A percentile compares a stretch with the other conserved stretches of the same genome.
These are phyloP conservation scores for Ichneumoninae sp. DNA, from an alignment of 2,888 invertebrate genomes.

Conservation along the genomic window DNA sequence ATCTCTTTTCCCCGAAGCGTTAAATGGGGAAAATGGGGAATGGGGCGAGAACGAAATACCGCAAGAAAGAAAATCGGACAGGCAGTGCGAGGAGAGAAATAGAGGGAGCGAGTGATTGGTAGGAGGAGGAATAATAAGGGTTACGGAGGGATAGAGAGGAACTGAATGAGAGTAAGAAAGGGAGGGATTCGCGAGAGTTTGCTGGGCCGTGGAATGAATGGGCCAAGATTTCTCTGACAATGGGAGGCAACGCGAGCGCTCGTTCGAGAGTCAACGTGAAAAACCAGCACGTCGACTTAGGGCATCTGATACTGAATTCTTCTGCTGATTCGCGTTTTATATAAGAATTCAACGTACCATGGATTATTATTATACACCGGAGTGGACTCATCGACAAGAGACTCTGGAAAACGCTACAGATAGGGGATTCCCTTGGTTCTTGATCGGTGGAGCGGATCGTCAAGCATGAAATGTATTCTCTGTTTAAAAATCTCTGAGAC, in stretches of 20 bases:
- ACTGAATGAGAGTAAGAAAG: conserved; percentile 53
- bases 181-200: conserved; percentile 45
- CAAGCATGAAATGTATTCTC: conserved; percentile 56
- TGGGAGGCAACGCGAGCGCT: conserved; percentile 37
- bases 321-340: conserved; percentile 22
- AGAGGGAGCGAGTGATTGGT: conserved; percentile 44
- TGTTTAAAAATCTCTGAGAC: conserved; percentile 70
- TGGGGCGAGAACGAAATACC: conserved; percentile 39
- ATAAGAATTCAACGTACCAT: conserved; percentile 12
- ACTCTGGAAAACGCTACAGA: background rate
- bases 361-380: conserved; percentile 24
- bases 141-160: conserved; percentile 37
- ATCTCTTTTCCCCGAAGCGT: conserved; percentile 60
- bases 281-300: conserved; percentile 23
- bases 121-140: conserved; percentile 53
- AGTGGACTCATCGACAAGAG: background rate
- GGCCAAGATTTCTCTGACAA: conserved; percentile 52
- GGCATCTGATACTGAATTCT: background rate
- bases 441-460: conserved; percentile 12
- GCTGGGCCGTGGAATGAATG: conserved; percentile 45
- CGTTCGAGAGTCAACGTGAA: conserved; percentile 38
- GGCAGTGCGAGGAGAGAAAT: conserved; percentile 38
- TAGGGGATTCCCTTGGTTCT: conserved; percentile 7
- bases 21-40: conserved; percentile 51
- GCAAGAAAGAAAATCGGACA: conserved; percentile 47